Conservation (phyloP, 2,888 invertebrate species). For the Lobophora halterata region DNA sequence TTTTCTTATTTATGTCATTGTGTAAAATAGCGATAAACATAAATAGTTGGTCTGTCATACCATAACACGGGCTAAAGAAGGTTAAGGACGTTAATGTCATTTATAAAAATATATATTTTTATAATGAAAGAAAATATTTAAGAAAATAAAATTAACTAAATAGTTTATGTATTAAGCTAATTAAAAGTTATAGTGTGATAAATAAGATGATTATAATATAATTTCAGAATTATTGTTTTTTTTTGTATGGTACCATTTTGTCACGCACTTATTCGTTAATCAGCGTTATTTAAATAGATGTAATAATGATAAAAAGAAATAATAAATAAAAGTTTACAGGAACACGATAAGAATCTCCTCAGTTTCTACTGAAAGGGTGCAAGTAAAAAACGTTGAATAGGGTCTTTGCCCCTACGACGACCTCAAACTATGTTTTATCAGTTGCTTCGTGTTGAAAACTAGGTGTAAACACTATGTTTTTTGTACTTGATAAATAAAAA, state of each 20-base stretch:
- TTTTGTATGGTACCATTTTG: constrained; percentile 33
- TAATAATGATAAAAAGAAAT: constrained; percentile 52
- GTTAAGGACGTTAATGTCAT: too few relatives aligned
- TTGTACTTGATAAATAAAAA: constrained; percentile 43
- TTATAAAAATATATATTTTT: too few relatives aligned
- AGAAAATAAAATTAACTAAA: too few relatives aligned
- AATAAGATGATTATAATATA: too few relatives aligned
- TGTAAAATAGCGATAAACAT: too few relatives aligned
- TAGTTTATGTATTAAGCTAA: too few relatives aligned
- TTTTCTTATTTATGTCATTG: too few relatives aligned
- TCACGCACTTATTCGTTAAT: constrained; percentile 38
- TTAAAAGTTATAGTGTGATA: too few relatives aligned
- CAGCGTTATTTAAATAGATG: constrained; percentile 38
- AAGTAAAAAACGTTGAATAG: constrained; percentile 52
- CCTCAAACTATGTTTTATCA: constrained; percentile 64
- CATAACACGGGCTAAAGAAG: too few relatives aligned
- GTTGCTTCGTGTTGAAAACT: constrained; percentile 67
- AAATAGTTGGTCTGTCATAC: too few relatives aligned
- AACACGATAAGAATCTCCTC: constrained; percentile 54
- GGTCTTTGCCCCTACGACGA: constrained; percentile 64
- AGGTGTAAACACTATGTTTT: constrained; percentile 49
- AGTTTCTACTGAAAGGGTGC: constrained; percentile 56
- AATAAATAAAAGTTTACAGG: constrained; percentile 59
- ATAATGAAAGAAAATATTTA: too few relatives aligned
- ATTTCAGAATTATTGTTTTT: too few relatives aligned